Conservation (phyloP, 1,140 invertebrate genomes). For the Hycleus cichorii region DNA sequence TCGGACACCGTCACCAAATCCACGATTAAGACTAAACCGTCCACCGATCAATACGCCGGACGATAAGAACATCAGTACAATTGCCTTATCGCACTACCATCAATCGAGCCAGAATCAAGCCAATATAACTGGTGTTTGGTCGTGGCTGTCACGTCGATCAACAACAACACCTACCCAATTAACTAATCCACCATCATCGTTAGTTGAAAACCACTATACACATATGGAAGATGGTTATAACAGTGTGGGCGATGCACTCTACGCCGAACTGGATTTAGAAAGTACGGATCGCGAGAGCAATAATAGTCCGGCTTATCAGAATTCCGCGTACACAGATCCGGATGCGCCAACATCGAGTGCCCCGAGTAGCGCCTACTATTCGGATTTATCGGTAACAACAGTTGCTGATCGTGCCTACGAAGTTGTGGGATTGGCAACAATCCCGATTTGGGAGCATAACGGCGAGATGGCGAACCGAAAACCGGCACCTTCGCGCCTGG, state of each 20-base stretch:
- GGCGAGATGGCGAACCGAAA: slow-evolving; percentile 22
- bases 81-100: slow-evolving; percentile 21
- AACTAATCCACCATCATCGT: slow-evolving; percentile 41
- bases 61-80: slow-evolving; percentile 30
- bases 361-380: slow-evolving; percentile 63
- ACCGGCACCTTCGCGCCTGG: slow-evolving; percentile 44
- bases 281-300: slow-evolving; percentile 37
- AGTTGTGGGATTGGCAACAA: slow-evolving; percentile 46
- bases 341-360: slow-evolving; percentile 57
- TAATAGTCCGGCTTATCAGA: slow-evolving; percentile 59
- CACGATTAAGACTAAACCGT: slow-evolving; percentile 4
- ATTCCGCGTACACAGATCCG: slow-evolving; percentile 61
- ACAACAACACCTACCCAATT: slow-evolving; percentile 42
- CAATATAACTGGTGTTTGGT: slow-evolving; percentile 54
- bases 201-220: slow-evolving; percentile 62
- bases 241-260: slow-evolving; percentile 52
- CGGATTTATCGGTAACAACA: slow-evolving; percentile 51
- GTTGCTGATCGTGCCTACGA: slow-evolving; percentile 50
- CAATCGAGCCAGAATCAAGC: slow-evolving; percentile 4
- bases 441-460: slow-evolving; percentile 37
- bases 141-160: slow-evolving; percentile 52
- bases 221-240: slow-evolving; percentile 59
- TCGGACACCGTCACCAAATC: background rate
- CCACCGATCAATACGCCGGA: slow-evolving; percentile 32
- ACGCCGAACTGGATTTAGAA: slow-evolving; percentile 56